Base-by-base conservation (phyloP, 2,113 vertebrate species). In the Rattus rattus region DNA sequence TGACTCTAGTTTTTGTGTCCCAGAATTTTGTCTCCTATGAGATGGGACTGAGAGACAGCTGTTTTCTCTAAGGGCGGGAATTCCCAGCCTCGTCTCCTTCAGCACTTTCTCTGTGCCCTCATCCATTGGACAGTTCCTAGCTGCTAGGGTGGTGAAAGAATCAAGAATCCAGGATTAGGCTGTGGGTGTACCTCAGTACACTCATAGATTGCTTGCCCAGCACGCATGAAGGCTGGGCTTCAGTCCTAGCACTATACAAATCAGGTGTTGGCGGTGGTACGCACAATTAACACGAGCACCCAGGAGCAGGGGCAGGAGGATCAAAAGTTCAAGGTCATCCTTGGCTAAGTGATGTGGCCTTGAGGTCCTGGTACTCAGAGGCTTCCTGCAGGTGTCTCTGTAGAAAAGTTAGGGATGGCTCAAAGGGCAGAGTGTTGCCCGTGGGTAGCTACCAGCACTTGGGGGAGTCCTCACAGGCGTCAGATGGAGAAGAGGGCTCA, bases 1-100 rank as follows among this genome's bases (percentile, higher is more conserved):
- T 28, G n/a, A 63, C 56, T 20, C 56, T 52, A 77, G 26, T 52
- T 33, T 52, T 77, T 52, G 12, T 94, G 97, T 93, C 77, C 83
- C 80, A 95, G 98, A 96, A 90, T 96, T 96, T 93, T 52, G 19
- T 96, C 98, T 97, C 98, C 96, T 96, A 94, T 97, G 93, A 98
- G 94, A 97, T 93, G 75, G 94, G 75, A 80, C 96, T 43, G 84
- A 96, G 85, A 52, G 26, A 91, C 96, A 81, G 26, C 39, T 67
- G 30, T 69, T 97, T 97, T 96, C 97, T 97, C 90, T 95, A 95
- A 94, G 94, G 94, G 65, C 1, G 5, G 28, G 90, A 90, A 96
- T 97, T 98, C 97, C 97, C 96, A 97, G 95, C 96, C 96, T 91
- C 79, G 79, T 89, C 28, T 96, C 97, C 96, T 86, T 91, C 14